Conservation (phyloP, 2,113 vertebrate species). For the Cricetomys ansorgei region DNA sequence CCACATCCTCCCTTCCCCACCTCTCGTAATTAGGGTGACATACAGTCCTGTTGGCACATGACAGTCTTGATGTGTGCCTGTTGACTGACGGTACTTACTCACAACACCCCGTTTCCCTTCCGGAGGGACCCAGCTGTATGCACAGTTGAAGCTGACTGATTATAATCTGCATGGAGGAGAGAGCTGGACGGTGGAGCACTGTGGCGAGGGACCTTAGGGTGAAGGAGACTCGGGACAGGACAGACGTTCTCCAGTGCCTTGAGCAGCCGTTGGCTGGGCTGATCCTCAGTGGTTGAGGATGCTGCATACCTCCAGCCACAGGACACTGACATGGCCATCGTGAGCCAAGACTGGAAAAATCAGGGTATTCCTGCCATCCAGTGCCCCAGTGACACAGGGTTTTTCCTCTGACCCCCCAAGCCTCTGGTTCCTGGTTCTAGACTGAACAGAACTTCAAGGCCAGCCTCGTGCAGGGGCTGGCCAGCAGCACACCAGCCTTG, state of each 20-base stretch:
- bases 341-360: background rate
- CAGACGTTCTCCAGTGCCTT: background rate
- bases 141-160: background rate
- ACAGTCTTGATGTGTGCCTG: background rate
- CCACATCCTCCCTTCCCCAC: background rate
- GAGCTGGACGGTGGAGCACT: background rate
- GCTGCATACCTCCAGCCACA: accelerated
- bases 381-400: background rate
- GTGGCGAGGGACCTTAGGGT: no score
- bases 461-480: no score
- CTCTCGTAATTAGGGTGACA: slow-evolving; percentile 29
- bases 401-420: background rate
- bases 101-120: background rate
- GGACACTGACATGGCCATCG: background rate
- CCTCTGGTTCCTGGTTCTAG: background rate
- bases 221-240: background rate
- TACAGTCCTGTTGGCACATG: accelerated
- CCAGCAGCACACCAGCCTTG: background rate
- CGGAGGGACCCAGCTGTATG: background rate
- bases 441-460: background rate
- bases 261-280: accelerated
- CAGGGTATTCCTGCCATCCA: background rate
- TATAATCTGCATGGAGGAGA: background rate
- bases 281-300: background rate
- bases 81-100: background rate